These are phyloP conservation scores for Urocyon cinereoargenteus DNA, from an alignment of 2,797 vertebrate species.

Conservation along the genomic window DNA sequence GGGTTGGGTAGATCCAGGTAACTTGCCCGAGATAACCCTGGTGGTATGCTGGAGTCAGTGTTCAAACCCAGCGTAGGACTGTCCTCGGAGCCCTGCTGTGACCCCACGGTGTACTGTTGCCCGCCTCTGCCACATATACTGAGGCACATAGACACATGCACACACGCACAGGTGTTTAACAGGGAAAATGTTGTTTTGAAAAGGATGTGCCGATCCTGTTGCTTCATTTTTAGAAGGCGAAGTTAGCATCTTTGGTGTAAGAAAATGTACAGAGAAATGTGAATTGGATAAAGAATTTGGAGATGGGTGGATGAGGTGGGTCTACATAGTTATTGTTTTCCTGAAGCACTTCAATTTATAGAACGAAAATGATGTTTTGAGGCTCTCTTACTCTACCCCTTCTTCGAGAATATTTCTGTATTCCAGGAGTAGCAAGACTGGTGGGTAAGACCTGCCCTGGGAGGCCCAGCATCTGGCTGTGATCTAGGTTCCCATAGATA, in stretches of 20 bases:
- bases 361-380: neutral
- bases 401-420: neutral
- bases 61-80: too few species aligned
- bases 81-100: neutral
- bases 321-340: neutral
- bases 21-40: neutral
- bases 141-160: too few species aligned
- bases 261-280: neutral
- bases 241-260: neutral
- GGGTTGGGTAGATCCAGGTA: neutral
- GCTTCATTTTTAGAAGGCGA: neutral
- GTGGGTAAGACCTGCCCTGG: neutral
- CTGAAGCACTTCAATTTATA: neutral
- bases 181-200: neutral
- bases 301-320: neutral
- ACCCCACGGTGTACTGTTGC: rapidly evolving
- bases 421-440: neutral
- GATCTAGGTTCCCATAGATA: neutral
- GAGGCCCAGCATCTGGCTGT: neutral
- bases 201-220: rapidly evolving
- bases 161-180: neutral
- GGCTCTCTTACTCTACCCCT: neutral
- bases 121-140: rapidly evolving
- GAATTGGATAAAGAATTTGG: neutral
- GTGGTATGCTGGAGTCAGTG: neutral